Base-by-base conservation (phyloP, 1,140 invertebrate genomes). In the Pseudomyrmex gracilis region DNA sequence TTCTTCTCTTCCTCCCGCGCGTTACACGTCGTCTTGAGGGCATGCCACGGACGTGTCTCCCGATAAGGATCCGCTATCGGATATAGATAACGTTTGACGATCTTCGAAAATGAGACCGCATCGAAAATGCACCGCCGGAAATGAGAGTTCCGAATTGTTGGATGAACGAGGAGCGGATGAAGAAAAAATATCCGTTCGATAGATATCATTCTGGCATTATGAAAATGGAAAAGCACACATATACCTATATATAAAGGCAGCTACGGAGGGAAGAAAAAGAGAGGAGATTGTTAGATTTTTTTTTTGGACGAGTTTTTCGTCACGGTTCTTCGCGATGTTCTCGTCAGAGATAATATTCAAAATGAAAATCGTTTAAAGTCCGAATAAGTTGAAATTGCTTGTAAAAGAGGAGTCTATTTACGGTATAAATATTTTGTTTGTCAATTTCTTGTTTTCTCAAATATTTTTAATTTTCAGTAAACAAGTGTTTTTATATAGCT, bases 61-160 rank as follows among this genome's bases (percentile, higher is more conserved):
- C 20, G 64, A 80, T 70, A 70, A 78, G 64, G 66, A 24, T 80
- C 24, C 17, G 58, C 43, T 17, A 20, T 63, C 47, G 60, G 47
- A 47, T 34, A 47, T 12, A 17, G 20, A 58, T 60, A 80, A 80
- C 76, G 5, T 15, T 10, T n/a, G 24, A 55, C 7, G 64, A 13
- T 9, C 45, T 15, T 22, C 12, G 66, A 15, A 60, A 49, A 80
- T 49, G 53, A 71, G 76, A 15, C 53, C 43, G 20, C 64, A 49
- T 78, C 53, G 76, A 15, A 49, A 66, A 80, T 47, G 64, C 76
- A 20, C 9, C 15, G n/a, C 5, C 2, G 60, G 34, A 34, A 45
- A 45, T 43, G 34, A 68, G 47, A 58, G 64, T 24, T 34, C 24
- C 43, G 24, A 67, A 47, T 22, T 17, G 49, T 9, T 13, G 9